phyloP scores from a whole-genome alignment of 2,113 vertebrate species.

The Sardina pilchardus region DNA sequence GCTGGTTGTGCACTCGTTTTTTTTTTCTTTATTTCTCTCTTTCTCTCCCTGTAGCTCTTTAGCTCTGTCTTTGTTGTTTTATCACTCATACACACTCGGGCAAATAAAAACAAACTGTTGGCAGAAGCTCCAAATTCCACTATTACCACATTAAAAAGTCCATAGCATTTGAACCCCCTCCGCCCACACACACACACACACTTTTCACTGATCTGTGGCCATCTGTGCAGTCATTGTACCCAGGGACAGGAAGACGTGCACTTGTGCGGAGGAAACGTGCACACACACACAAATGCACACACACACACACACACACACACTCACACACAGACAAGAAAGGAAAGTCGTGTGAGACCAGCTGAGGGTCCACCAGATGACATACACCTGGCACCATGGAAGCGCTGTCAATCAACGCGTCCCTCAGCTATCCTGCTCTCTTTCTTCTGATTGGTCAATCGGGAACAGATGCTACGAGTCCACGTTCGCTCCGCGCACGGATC shows the following conservation, averaged over 20 bases:
- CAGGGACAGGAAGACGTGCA: constrained; percentile 58
- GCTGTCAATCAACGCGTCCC: constrained; percentile 22
- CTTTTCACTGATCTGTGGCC: constrained; percentile 58
- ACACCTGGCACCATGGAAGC: constrained; percentile 22
- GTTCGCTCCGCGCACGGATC: neutral
- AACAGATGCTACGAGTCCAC: constrained; percentile 18
- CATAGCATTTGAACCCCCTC: constrained; percentile 61
- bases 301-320: neutral
- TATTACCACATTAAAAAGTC: constrained; percentile 76
- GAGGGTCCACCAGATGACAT: constrained; percentile 8
- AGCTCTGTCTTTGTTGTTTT: neutral
- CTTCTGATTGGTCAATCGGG: constrained; percentile 23
- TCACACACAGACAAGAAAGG: constrained; percentile 10
- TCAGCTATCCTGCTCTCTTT: neutral
- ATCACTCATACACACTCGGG: constrained; percentile 27
- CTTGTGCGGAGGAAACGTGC: neutral
- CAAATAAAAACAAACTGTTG: constrained; percentile 10
- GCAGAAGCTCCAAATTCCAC: constrained; percentile 64
- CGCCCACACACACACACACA: neutral
- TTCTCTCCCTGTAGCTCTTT: neutral
- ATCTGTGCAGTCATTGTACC: constrained; percentile 69
- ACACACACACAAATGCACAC: neutral
- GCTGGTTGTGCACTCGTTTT: constrained; percentile 46
- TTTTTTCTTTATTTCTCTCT: constrained; percentile 47
- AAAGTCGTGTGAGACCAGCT: neutral